These are phyloP conservation scores for Apamea epomidion DNA, from an alignment of 2,888 invertebrate species.

Conservation along the genomic window DNA sequence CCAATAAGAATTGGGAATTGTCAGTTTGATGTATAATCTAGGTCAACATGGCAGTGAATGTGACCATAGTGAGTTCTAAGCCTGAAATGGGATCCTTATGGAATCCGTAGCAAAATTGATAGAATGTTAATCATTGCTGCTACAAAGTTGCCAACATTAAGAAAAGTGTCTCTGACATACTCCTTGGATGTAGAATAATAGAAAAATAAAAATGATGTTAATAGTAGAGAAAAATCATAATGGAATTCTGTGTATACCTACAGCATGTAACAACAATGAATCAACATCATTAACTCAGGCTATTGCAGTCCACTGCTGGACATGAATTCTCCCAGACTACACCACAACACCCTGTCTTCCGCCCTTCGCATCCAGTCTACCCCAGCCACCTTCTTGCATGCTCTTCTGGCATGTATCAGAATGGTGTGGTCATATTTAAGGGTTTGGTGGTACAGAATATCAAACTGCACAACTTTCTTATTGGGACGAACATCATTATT, in stretches of 20 bases:
- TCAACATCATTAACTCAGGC: too few relatives aligned
- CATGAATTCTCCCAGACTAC: too few relatives aligned
- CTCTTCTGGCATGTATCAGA: background rate
- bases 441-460: background rate
- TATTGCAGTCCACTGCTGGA: too few relatives aligned
- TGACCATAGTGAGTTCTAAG: background rate
- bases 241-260: background rate
- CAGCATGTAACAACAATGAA: background rate
- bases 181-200: background rate
- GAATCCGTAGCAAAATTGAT: background rate
- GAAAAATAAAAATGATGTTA: background rate
- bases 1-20: too few relatives aligned
- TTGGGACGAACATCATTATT: background rate
- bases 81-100: too few relatives aligned
- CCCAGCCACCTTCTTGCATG: too few relatives aligned
- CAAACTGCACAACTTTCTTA: background rate
- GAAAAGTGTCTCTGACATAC: background rate
- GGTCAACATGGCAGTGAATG: background rate
- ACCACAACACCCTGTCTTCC: too few relatives aligned
- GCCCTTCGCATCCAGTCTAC: too few relatives aligned
- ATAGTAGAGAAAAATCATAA: background rate
- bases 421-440: background rate
- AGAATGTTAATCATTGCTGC: background rate
- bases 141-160: background rate
- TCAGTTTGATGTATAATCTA: background rate